phyloP scores from a whole-genome alignment of 37 sponge, comb jelly and placozoan genomes.

The Spongilla lacustris region DNA sequence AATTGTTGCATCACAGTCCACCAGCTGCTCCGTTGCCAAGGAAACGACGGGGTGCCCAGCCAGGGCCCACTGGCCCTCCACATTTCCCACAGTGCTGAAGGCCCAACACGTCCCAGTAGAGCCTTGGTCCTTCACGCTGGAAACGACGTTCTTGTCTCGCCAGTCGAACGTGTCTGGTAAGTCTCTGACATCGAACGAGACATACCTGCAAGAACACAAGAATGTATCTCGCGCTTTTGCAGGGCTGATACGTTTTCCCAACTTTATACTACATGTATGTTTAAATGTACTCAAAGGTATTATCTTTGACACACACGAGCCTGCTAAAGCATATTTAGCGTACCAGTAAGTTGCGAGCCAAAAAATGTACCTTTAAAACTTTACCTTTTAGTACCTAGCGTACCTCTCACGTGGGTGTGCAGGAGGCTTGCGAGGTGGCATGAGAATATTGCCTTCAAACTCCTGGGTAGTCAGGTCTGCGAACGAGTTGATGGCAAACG shows the following conservation, averaged over 20 bases:
- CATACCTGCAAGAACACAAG: not conserved
- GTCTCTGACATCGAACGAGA: not conserved
- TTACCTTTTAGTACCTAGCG: too few species aligned
- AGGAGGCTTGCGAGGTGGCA: conserved; percentile 45
- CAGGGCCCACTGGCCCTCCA: conserved; percentile 89
- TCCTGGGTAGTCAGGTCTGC: conserved; percentile 74
- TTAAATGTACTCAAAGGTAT: too few species aligned
- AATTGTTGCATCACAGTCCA: conserved; percentile 84
- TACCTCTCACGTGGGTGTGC: not conserved
- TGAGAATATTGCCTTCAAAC: conserved; percentile 63
- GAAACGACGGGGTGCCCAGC: conserved; percentile 36
- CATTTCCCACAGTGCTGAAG: conserved; percentile 80
- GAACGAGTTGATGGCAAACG: conserved; percentile 74
- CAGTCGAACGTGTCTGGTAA: conserved; percentile 73
- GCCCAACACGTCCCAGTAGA: conserved; percentile 87
- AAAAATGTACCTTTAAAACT: too few species aligned
- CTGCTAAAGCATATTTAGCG: too few species aligned
- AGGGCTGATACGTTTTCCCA: too few species aligned
- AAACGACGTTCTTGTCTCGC: conserved; percentile 66
- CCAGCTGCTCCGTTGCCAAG: conserved; percentile 75
- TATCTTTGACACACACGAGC: too few species aligned
- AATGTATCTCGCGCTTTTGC: not conserved
- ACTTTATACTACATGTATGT: too few species aligned
- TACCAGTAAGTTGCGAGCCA: too few species aligned
- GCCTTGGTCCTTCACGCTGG: conserved; percentile 84